Conservation (phyloP, 2,888 invertebrate species). For the Sceliomorpha sp. region DNA sequence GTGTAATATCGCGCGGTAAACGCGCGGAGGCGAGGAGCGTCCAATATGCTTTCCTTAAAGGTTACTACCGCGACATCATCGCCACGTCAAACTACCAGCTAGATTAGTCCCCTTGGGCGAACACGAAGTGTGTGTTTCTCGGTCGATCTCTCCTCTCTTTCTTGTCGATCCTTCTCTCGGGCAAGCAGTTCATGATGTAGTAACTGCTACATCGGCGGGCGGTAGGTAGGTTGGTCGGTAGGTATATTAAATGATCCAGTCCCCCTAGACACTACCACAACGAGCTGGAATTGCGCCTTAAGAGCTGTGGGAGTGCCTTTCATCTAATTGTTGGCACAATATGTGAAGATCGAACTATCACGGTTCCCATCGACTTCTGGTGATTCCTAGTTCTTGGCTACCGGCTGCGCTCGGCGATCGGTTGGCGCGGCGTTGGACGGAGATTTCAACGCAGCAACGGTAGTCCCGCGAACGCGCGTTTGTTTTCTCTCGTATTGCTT, state of each 20-base stretch:
- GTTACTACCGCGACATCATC: conserved; percentile 65
- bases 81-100: conserved; percentile 66
- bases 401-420: conserved; percentile 24
- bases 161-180: conserved; percentile 14
- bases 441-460: too few relatives aligned
- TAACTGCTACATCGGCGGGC: conserved; percentile 58
- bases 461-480: too few relatives aligned
- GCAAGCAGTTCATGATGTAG: conserved; percentile 51
- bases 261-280: conserved; percentile 38
- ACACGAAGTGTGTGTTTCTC: conserved; percentile 68
- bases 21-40: conserved; percentile 34
- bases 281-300: conserved; percentile 32
- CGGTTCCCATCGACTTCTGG: conserved; percentile 75
- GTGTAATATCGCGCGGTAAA: conserved; percentile 40
- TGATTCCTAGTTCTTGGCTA: conserved; percentile 15
- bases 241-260: conserved; percentile 74
- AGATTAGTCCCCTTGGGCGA: conserved; percentile 71
- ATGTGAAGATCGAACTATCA: conserved; percentile 78
- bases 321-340: conserved; percentile 80
- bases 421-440: conserved; percentile 9
- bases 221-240: conserved; percentile 65
- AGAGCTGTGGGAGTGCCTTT: conserved; percentile 77
- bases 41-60: conserved; percentile 60
- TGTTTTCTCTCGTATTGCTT: too few relatives aligned
- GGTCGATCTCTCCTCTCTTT: conserved; percentile 55